A percentile compares a stretch with the other conserved stretches of the same genome.
phyloP scores from a whole-genome alignment of 35 echinoderm and acorn worm species.

The Anneissia japonica region DNA sequence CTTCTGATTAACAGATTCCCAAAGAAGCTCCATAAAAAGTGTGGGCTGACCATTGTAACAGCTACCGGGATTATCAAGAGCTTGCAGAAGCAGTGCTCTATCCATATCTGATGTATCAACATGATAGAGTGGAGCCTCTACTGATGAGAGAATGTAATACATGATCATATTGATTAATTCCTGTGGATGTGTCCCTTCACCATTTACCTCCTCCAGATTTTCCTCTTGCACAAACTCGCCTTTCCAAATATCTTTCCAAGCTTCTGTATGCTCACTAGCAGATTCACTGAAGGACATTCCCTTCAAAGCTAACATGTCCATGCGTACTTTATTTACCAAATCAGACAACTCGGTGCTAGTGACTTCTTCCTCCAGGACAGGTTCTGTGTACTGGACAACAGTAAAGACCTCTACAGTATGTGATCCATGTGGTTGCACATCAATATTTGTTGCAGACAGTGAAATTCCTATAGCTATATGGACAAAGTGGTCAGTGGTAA shows the following conservation, averaged over 20 bases:
- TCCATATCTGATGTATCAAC: conserved; percentile 40
- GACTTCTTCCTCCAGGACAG: conserved; percentile 45
- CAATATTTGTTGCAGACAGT: conserved; percentile 36
- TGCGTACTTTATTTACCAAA: conserved; percentile 60
- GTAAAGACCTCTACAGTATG: conserved; percentile 49
- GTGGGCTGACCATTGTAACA: conserved; percentile 95
- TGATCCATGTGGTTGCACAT: conserved; percentile 49
- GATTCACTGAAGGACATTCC: conserved; percentile 41
- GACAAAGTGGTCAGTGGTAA: conserved; percentile 45
- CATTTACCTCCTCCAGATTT: not conserved
- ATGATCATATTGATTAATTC: conserved; percentile 59
- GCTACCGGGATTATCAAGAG: conserved; percentile 66
- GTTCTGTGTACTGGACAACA: conserved; percentile 68
- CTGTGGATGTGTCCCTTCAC: conserved; percentile 14
- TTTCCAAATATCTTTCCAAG: conserved; percentile 91
- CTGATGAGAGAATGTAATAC: conserved; percentile 75
- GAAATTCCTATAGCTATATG: conserved; percentile 69
- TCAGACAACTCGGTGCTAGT: conserved; percentile 46
- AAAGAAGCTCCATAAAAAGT: conserved; percentile 41
- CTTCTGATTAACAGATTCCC: conserved; percentile 38
- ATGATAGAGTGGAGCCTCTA: conserved; percentile 60
- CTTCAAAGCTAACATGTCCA: conserved; percentile 67
- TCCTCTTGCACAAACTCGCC: conserved; percentile 62
- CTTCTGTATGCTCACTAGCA: conserved; percentile 48
- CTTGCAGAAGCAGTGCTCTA: conserved; percentile 62